Evolutionary conservation across 1,140 invertebrate genomes (phyloP).

Genomic region (Dufourea novaeangliae): DNA sequence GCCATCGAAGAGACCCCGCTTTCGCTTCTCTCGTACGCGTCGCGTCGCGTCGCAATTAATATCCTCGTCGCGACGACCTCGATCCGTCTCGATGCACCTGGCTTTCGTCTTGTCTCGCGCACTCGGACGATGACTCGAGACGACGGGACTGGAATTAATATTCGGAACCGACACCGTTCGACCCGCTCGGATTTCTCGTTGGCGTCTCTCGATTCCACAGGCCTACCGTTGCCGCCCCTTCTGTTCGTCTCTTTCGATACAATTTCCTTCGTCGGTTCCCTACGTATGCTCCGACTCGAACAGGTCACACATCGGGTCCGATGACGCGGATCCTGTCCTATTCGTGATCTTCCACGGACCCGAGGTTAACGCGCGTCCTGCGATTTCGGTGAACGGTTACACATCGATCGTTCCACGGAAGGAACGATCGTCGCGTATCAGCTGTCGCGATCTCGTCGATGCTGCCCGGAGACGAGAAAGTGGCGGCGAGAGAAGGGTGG

Average conservation of each 20-base stretch:
- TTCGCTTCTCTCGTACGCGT: constrained; percentile 59
- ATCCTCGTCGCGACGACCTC: constrained; percentile 73
- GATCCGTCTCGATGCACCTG: constrained; percentile 71
- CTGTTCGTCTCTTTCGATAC: not conserved
- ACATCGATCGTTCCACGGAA: not conserved
- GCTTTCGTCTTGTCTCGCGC: constrained; percentile 67
- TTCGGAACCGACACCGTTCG: constrained; percentile 60
- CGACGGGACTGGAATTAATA: constrained; percentile 67
- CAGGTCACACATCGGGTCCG: no score
- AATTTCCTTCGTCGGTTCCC: not conserved
- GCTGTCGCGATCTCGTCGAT: constrained; percentile 22
- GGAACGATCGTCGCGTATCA: constrained; percentile 44
- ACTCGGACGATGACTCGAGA: constrained; percentile 53
- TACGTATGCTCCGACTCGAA: not conserved
- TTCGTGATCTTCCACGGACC: no score
- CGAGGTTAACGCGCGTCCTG: not conserved
- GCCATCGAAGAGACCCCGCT: constrained; percentile 63
- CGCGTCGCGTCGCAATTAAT: constrained; percentile 74
- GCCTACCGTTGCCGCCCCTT: not conserved
- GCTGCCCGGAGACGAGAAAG: constrained; percentile 13
- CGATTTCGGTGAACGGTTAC: not conserved
- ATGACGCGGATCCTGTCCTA: no score
- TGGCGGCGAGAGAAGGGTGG: not conserved
- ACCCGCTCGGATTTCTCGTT: constrained; percentile 15
- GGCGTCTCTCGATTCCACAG: not conserved